Evolutionary conservation across 2,888 invertebrate species (phyloP), one percentile per base, ranked within the genome.

Genomic region (Thyatira batis): DNA sequence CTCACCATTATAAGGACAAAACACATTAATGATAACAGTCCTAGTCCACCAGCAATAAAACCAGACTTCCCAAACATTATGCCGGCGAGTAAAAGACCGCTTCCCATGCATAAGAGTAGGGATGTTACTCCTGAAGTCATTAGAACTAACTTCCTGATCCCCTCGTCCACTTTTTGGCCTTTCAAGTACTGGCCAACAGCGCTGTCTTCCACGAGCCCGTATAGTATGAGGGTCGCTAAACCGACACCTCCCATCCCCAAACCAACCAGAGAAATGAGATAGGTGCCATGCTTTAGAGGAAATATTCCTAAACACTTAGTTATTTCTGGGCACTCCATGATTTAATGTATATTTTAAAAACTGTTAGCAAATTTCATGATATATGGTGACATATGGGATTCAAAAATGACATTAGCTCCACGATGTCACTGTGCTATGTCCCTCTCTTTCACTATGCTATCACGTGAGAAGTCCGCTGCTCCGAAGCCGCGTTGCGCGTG

Each of bases 261-360:
- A 4, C 79, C 85, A 27, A 72, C 57, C 13, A 82, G 0, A 1
- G 81, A 61, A 55, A 85, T 84, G 2, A 84, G 51, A 57, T 60
- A 75, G 25, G 75, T 69, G 1, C 64, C 85, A 49, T 74, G 57
- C 48, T 59, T 73, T 3, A 69, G 67, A 2, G 79, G 71, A 49
- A 80, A 69, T 0, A 73, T 51, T 2, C 76, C 73, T 13, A 73
- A 77, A 58, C 75, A 80, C 48, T 48, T 68, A 2, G 33, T 49
- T 1, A 82, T 52, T 46, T 67, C 69, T 27, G 85, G 84, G 60
- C 65, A 61, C 0, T 78, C 65, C 76, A 78, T 76, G 3, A n/a
- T 70, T 17, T n/a, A n/a, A n/a, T n/a, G n/a, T n/a, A n/a, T n/a
- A n/a, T n/a, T n/a, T n/a, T n/a, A n/a, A n/a, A n/a, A n/a, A n/a